These are phyloP conservation scores for Diorhabda elongata DNA, from an alignment of 1,140 invertebrate genomes.

Conservation along the genomic window DNA sequence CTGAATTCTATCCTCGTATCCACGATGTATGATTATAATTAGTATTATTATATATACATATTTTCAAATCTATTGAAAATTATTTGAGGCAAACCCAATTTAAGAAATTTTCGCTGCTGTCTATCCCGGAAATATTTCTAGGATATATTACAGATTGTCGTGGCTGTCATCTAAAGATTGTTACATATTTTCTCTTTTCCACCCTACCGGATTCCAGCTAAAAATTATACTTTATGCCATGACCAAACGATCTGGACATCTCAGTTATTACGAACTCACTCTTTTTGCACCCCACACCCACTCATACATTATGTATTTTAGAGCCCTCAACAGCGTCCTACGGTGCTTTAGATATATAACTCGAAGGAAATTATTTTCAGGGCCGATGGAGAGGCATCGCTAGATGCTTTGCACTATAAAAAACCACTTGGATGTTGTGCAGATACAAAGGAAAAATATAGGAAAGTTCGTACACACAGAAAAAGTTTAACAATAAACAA, in stretches of 20 bases:
- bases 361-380: slow-evolving; percentile 19
- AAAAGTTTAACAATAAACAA: too few species aligned
- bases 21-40: neutral
- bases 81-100: neutral
- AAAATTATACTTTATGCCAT: slow-evolving; percentile 41
- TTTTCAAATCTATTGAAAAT: neutral
- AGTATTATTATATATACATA: neutral
- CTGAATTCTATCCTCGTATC: neutral
- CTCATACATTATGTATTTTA: slow-evolving; percentile 38
- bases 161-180: slow-evolving; percentile 33
- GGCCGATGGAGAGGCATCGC: neutral
- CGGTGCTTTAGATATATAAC: slow-evolving; percentile 15
- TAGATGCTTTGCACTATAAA: neutral
- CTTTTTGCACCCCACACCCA: slow-evolving; percentile 18
- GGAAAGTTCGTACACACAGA: too few species aligned
- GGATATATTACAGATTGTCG: slow-evolving; percentile 20
- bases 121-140: slow-evolving; percentile 16
- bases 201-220: slow-evolving; percentile 33
- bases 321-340: slow-evolving; percentile 11
- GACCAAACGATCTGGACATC: slow-evolving; percentile 35
- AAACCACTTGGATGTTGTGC: neutral
- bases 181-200: slow-evolving; percentile 42
- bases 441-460: too few species aligned
- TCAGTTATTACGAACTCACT: slow-evolving; percentile 28
- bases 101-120: neutral